Base-by-base conservation (phyloP, 2,797 vertebrate genomes). In the Myiotriccus ornatus region DNA sequence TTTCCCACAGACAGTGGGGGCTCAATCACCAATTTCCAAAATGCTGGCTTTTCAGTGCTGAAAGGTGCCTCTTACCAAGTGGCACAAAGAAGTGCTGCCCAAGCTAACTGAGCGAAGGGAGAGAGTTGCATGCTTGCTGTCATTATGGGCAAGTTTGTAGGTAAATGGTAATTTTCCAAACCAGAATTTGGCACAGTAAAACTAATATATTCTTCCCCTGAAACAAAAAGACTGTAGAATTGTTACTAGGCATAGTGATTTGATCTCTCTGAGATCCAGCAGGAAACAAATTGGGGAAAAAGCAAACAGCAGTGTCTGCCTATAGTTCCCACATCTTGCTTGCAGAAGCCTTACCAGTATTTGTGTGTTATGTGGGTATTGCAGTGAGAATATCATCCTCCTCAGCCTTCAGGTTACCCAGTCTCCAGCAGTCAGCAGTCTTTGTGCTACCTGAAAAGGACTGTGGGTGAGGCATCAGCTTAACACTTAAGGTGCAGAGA, bases 151-250 rank as follows among this genome's bases (percentile, higher is more conserved):
- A 71, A 83, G 49, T 80, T 64, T 52, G n/a, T 80, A 91, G 84
- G 90, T 95, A 91, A 89, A 74, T 37, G 81, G 39, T 97, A 89
- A 50, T 95, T 93, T 94, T 87, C 52, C 78, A 84, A 70, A 71
- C 44, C 32, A 94, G 62, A 92, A 53, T 91, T 78, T 95, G 87
- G 81, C 75, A 75, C 11, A 0, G 1, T 70, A 74, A 85, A 89
- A 43, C 27, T 14, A 62, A 68, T 35, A 47, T 11, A 16, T 80
- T 70, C 77, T 93, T 87, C 14, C 15, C 15, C 16, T 71, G n/a
- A 47, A 92, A 84, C 13, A 50, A 55, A 85, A 74, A 47, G 25
- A 49, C 47, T 60, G 14, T 50, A 15, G 69, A 77, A 35, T 52
- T 82, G 37, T 75, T 86, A 43, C 11, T 3, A 3, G 47, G n/a